Conservation (phyloP, 1,140 invertebrate genomes). For the Gonioctena quinquepunctata region DNA sequence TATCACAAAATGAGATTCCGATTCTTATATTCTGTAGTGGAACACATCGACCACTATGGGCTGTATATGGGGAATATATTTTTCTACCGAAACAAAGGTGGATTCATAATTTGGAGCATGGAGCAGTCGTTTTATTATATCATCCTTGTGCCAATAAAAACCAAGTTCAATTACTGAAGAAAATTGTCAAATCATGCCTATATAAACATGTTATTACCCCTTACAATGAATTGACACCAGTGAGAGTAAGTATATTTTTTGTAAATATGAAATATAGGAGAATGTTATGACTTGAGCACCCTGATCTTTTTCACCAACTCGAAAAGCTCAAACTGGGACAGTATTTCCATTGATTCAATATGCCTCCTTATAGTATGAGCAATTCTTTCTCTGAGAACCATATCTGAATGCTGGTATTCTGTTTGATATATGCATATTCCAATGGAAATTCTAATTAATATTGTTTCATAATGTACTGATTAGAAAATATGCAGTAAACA, state of each 20-base stretch:
- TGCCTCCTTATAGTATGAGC: too few relatives aligned
- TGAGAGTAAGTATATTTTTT: slow-evolving; percentile 61
- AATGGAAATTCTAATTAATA: too few relatives aligned
- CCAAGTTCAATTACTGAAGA: slow-evolving; percentile 67
- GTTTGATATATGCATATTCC: too few relatives aligned
- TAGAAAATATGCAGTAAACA: too few relatives aligned
- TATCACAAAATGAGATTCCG: neutral
- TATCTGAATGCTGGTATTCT: too few relatives aligned
- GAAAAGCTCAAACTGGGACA: too few relatives aligned
- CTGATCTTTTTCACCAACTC: too few relatives aligned
- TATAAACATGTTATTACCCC: slow-evolving; percentile 83
- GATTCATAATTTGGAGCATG: slow-evolving; percentile 86
- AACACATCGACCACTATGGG: slow-evolving; percentile 78
- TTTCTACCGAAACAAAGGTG: slow-evolving; percentile 83
- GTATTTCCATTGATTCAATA: too few relatives aligned
- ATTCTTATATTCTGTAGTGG: slow-evolving; percentile 64
- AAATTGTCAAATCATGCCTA: slow-evolving; percentile 71
- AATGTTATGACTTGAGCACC: too few relatives aligned
- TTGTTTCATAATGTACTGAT: too few relatives aligned
- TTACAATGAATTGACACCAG: slow-evolving; percentile 63
- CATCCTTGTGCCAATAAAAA: slow-evolving; percentile 81
- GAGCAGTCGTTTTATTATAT: slow-evolving; percentile 82
- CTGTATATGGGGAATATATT: slow-evolving; percentile 80
- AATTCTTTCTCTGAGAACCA: too few relatives aligned
- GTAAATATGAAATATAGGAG: neutral